phyloP scores from a whole-genome alignment of 2,797 vertebrate genomes.

The Chelonia mydas region DNA sequence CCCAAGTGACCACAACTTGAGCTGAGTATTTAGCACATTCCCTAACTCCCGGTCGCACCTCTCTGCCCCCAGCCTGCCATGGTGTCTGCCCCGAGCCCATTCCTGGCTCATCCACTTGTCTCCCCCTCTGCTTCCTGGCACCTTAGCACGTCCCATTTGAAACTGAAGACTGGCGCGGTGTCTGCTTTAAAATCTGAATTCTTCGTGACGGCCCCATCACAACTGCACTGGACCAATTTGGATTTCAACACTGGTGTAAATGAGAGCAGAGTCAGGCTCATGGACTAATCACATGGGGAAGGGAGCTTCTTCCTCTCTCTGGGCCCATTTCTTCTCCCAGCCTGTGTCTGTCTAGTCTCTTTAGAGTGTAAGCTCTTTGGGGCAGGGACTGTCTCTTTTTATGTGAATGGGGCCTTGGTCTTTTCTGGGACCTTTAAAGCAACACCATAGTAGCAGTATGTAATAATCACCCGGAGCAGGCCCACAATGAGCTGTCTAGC shows the following conservation, averaged over 20 bases:
- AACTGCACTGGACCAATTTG: neutral
- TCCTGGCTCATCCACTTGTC: neutral
- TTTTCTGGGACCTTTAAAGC: neutral
- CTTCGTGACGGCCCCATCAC: neutral
- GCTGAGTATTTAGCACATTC: neutral
- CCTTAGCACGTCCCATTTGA: neutral
- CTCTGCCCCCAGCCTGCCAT: neutral
- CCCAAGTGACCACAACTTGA: neutral
- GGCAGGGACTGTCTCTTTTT: neutral
- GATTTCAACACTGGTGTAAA: neutral
- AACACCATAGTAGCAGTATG: neutral
- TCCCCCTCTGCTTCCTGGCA: neutral
- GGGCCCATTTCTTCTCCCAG: neutral
- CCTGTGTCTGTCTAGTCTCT: neutral
- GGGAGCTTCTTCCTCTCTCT: neutral
- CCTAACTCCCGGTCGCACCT: neutral
- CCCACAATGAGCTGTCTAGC: neutral
- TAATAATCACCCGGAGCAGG: neutral
- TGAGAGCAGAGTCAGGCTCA: neutral
- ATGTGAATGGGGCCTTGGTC: neutral
- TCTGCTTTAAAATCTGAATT: neutral
- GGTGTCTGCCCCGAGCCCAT: neutral
- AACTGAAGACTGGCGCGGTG: neutral
- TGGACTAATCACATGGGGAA: neutral
- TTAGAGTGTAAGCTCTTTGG: neutral